Base-by-base conservation (phyloP, 2,888 invertebrate species). In the Quadriops clusia region DNA sequence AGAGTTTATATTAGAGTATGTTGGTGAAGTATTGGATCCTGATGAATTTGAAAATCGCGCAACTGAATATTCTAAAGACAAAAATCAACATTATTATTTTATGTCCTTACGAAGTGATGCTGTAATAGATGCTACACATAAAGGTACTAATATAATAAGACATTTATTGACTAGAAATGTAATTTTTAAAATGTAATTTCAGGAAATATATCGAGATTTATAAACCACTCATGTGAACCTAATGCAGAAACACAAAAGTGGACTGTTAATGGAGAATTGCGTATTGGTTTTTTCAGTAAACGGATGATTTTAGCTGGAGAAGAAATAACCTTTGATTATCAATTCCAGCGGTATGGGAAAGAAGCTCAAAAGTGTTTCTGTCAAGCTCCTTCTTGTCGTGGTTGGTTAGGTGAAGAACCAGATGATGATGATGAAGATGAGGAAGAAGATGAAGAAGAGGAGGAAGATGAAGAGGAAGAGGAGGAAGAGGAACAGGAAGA, bases 221-320 rank as follows among this genome's bases (percentile, higher is more conserved):
- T 98, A 46, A 99, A 99, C 61, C 98, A 99, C 58, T 94, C 94
- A 24, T 99, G 98, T 57, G 93, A 95, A 47, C 98, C 98, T 0
- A 98, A 98, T 59, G 87, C 94, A 3, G 93, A 93, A 63, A 97
- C 97, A 0, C 95, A 98, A 62, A 98, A 98, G 64, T 90, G 89
- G 89, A 89, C 87, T 0, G 89, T 89, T 0, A 87, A 87, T 50
- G 89, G 89, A 1, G 89, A 91, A 56, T 63, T 95, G 23, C 69
- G 97, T 42, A 89, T 98, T 47, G 98, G 98, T 0, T 98, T 99
- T 65, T 99, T 98, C 61, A 84, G 93, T 43, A 80, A 79, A 38
- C 70, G 82, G 41, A 74, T 76, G 16, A 84, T 99, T 34, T 59
- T 68, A 28, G 72, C 76, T 1, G 90, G 90, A 1, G 94, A 97